These are phyloP conservation scores for Euwallacea similis DNA, from an alignment of 1,140 invertebrate genomes.

Conservation along the genomic window DNA sequence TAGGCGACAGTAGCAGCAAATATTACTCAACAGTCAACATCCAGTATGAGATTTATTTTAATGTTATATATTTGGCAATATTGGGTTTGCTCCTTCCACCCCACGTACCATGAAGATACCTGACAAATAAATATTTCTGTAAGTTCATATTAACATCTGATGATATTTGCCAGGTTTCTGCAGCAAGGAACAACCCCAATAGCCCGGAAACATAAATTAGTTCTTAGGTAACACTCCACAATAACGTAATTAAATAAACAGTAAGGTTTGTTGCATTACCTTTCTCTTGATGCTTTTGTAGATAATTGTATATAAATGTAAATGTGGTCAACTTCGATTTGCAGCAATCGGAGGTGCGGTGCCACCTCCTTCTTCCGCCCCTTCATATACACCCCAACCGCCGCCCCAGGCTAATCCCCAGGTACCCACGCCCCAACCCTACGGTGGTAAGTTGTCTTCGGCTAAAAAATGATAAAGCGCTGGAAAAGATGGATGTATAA, in stretches of 20 bases:
- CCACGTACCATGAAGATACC: too few relatives aligned
- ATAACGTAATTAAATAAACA: not conserved
- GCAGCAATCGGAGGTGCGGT: slow-evolving; percentile 50
- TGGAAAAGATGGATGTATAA: too few relatives aligned
- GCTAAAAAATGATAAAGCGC: too few relatives aligned
- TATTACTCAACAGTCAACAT: not conserved
- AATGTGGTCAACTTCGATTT: slow-evolving; percentile 42
- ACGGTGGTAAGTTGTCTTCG: slow-evolving; percentile 49
- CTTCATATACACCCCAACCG: slow-evolving; percentile 50
- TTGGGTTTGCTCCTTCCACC: too few relatives aligned
- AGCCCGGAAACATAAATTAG: not conserved
- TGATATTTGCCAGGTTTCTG: too few relatives aligned
- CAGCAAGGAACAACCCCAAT: too few relatives aligned
- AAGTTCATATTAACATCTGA: too few relatives aligned
- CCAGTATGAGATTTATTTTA: too few relatives aligned
- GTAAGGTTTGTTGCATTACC: slow-evolving; percentile 7
- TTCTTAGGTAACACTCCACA: too few relatives aligned
- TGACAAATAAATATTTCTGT: too few relatives aligned
- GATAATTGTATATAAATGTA: slow-evolving; percentile 43
- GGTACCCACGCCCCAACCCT: slow-evolving; percentile 51
- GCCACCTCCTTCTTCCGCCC: slow-evolving; percentile 48
- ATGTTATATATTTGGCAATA: too few relatives aligned
- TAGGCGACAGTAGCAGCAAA: slow-evolving; percentile 11
- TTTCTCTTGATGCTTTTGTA: slow-evolving; percentile 20
- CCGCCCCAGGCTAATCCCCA: slow-evolving; percentile 51